Conservation (phyloP, 1,140 invertebrate species). For the Drosophila parvula region DNA sequence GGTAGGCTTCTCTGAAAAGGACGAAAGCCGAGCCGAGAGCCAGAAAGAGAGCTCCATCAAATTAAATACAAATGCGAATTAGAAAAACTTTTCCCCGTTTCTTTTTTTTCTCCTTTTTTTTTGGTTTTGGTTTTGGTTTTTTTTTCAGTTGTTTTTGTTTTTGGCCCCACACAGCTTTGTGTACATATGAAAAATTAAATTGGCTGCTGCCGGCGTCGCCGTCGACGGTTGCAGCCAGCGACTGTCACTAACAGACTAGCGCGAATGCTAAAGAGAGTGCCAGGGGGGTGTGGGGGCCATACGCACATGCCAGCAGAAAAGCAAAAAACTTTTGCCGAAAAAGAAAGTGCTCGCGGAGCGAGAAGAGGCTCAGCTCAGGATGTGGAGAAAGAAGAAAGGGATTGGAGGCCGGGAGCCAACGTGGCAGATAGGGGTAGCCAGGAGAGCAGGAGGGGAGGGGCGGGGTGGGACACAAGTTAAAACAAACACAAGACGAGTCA, state of each 20-base stretch:
- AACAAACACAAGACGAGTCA: conserved; percentile 43
- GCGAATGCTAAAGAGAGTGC: conserved; percentile 38
- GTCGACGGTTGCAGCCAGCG: not conserved
- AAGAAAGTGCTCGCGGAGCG: conserved; percentile 39
- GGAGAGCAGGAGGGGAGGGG: not conserved
- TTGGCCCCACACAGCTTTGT: conserved; percentile 14
- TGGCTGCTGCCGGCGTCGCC: conserved; percentile 47
- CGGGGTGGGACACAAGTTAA: conserved; percentile 34
- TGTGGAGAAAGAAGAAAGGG: conserved; percentile 2
- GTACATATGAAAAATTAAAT: conserved; percentile 70
- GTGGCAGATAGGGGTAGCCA: not conserved
- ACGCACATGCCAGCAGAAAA: conserved; percentile 50
- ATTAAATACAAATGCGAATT: conserved; percentile 81
- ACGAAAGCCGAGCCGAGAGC: not conserved
- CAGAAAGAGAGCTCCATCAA: conserved; percentile 53
- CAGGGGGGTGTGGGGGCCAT: not conserved
- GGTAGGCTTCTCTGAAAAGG: not conserved
- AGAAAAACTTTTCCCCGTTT: conserved; percentile 67
- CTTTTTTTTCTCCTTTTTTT: not conserved
- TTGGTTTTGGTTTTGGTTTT: conserved; percentile 8
- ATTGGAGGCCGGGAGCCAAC: not conserved
- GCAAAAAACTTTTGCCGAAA: conserved; percentile 54
- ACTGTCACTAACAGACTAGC: conserved; percentile 61
- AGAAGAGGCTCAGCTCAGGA: not conserved
- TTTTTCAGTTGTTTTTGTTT: conserved; percentile 7